These are phyloP conservation scores for Balaeniceps rex DNA, from an alignment of 2,113 vertebrate genomes.

Conservation along the genomic window DNA sequence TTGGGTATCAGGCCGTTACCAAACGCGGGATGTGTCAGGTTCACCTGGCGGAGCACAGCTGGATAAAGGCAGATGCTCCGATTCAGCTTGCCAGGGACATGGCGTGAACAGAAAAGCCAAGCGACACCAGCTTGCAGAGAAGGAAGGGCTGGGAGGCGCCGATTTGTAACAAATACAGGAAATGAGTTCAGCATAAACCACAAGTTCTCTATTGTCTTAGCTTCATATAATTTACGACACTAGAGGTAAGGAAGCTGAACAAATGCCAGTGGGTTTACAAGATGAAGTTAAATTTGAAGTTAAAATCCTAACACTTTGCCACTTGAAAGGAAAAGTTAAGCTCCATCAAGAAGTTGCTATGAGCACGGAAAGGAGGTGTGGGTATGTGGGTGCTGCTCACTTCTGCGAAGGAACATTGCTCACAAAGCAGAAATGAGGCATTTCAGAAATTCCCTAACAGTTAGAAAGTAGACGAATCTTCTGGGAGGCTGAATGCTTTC, in stretches of 20 bases:
- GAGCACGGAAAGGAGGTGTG: background rate
- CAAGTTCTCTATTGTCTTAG: conserved; percentile 57
- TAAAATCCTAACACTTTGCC: background rate
- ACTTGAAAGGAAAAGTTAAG: background rate
- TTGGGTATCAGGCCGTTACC: too few species aligned
- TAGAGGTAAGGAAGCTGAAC: background rate
- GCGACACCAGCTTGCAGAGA: background rate
- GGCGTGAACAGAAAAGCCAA: background rate
- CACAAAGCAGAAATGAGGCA: background rate
- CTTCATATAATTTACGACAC: background rate
- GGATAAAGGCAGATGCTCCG: background rate
- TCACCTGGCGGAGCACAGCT: background rate
- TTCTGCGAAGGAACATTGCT: background rate
- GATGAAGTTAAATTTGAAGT: background rate
- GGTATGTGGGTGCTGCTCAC: background rate
- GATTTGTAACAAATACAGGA: conserved; percentile 27
- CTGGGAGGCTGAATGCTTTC: background rate
- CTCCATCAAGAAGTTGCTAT: rapidly evolving
- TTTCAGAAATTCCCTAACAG: background rate
- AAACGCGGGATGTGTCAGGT: background rate
- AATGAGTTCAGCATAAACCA: conserved; percentile 47
- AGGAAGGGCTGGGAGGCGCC: conserved; percentile 38
- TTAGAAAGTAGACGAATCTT: background rate
- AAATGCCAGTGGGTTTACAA: background rate
- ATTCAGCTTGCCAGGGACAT: rapidly evolving